Percentiles rank a stretch among this genome's conserved stretches.
phyloP scores from a whole-genome alignment of 1,140 invertebrate genomes.

The Ladona fulva region DNA sequence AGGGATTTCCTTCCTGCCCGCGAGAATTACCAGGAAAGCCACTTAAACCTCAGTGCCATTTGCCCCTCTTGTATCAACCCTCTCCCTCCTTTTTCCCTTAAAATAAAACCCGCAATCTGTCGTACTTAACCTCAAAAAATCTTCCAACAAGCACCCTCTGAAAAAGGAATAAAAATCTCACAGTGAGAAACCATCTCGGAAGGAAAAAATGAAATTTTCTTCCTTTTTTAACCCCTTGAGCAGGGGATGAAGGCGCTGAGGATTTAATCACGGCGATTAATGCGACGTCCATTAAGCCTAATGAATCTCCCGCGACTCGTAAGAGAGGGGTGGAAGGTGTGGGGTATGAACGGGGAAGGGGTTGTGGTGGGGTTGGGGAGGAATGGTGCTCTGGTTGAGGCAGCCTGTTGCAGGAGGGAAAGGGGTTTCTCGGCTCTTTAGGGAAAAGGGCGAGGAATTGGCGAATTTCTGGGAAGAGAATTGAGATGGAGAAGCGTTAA shows the following conservation, averaged over 20 bases:
- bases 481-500: background rate
- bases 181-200: background rate
- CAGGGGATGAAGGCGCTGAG: background rate
- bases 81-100: no score
- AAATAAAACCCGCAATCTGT: background rate
- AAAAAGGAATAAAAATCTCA: background rate
- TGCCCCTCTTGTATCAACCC: no score
- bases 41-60: no score
- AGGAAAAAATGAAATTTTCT: background rate
- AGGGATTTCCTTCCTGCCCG: no score
- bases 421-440: background rate
- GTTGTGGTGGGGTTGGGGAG: background rate
- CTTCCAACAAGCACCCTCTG: background rate
- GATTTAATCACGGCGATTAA: slow-evolving; percentile 1
- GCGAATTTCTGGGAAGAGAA: background rate
- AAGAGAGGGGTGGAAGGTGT: background rate
- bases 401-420: background rate
- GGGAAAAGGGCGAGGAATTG: background rate
- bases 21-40: no score
- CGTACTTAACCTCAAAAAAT: background rate
- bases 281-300: background rate
- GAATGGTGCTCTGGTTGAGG: background rate
- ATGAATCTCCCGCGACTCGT: background rate
- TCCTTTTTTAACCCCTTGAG: background rate
- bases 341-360: background rate